Evolutionary conservation across 2,113 vertebrate genomes (phyloP).

Genomic region (Butorides virescens): DNA sequence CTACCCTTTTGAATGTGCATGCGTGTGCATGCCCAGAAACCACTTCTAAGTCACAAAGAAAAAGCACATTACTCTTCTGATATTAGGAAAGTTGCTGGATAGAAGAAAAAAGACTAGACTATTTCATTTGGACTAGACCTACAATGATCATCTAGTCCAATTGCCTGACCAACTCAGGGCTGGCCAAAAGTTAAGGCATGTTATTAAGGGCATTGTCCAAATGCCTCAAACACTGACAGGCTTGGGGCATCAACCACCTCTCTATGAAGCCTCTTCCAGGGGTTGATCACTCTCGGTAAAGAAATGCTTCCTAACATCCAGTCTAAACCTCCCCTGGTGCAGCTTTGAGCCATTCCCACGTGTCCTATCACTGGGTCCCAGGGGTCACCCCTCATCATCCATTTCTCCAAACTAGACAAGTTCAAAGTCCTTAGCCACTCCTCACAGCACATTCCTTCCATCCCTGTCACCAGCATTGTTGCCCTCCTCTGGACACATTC

Average conservation of each 20-base stretch:
- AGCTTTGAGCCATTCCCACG: neutral
- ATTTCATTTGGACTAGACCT: neutral
- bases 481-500: no score
- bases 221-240: neutral
- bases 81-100: neutral
- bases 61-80: neutral
- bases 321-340: neutral
- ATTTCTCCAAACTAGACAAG: neutral
- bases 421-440: no score
- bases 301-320: neutral
- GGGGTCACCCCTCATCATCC: neutral
- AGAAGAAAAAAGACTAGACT: neutral
- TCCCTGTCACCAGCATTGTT: no score
- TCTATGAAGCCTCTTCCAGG: neutral
- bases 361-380: accelerated
- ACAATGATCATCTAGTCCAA: neutral
- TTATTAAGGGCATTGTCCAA: neutral
- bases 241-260: neutral
- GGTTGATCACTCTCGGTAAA: neutral
- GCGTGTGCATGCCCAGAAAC: neutral
- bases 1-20: neutral
- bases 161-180: neutral
- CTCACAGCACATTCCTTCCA: no score
- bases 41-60: neutral
- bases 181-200: neutral